Base-by-base conservation (phyloP, 2,113 vertebrate species). In the Eudorcas thomsonii region DNA sequence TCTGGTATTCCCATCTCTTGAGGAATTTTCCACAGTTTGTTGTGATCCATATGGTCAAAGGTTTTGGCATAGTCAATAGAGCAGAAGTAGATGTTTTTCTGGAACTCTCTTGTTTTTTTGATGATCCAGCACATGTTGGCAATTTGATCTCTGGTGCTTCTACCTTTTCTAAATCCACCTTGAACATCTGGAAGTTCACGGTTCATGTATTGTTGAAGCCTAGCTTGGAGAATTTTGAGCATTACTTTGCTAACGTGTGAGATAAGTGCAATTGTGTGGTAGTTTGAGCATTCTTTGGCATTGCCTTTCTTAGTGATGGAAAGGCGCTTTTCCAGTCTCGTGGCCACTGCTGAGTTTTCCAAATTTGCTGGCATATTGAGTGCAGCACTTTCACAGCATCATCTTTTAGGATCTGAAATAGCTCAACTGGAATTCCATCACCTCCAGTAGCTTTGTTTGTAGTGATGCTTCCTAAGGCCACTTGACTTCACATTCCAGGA, bases 201-300 rank as follows among this genome's bases (percentile, higher is more conserved):
- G 33, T 64, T 64, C 62, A 64, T 2, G 7, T 64, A 64, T 17
- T 33, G 15, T 17, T 64, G 30, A 64, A 64, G 15, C 62, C 62
- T 64, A 16, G 33, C 30, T n/a, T 64, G 30, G 30, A n/a, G 62
- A 64, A 64, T 64, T 64, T 64, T 64, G 16, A 64, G 62, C 33
- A 64, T n/a, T 64, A n/a, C 62, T n/a, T 64, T 4, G 8, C 33
- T 4, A 64, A 33, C 33, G 1, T 33, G 62, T 64, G 30, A 64
- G 62, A 67, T n/a, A 2, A 67, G 7, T 4, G 33, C 8, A 15
- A 19, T 5, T 67, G 15, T 67, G 8, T 0, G 2, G 17, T n/a
- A 67, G 64, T n/a, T 3, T 67, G 64, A n/a, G 33, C 7, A 67
- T 67, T 67, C 7, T 67, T n/a, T 67, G 62, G 7, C 62, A n/a